Conservation (phyloP, 2,113 vertebrate genomes). For the Phyllopteryx taeniolatus region DNA sequence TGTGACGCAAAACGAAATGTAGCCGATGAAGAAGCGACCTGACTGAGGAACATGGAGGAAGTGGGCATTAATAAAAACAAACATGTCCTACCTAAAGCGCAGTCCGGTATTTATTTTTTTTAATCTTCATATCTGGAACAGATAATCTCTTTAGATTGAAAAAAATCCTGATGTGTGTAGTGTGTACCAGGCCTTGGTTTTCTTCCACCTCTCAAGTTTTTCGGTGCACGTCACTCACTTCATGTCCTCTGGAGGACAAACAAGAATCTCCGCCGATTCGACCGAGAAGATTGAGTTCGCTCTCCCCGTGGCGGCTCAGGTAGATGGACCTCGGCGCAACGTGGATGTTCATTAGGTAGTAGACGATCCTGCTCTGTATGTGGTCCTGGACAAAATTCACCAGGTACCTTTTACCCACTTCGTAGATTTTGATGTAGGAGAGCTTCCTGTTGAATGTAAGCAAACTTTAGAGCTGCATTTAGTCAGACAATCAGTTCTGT, state of each 20-base stretch:
- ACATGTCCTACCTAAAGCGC: too few relatives aligned
- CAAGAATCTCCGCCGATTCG: slow-evolving; percentile 81
- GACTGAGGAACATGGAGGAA: too few relatives aligned
- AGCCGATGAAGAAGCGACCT: too few relatives aligned
- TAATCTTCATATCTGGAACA: too few relatives aligned
- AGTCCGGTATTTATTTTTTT: too few relatives aligned
- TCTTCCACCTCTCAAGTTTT: not conserved
- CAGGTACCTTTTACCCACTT: slow-evolving; percentile 83
- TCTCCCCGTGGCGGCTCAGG: slow-evolving; percentile 86
- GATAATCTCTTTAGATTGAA: too few relatives aligned
- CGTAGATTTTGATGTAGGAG: slow-evolving; percentile 91
- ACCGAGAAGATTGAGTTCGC: slow-evolving; percentile 81
- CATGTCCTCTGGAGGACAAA: slow-evolving; percentile 75
- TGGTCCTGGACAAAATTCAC: slow-evolving; percentile 87
- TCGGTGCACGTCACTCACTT: slow-evolving; percentile 53
- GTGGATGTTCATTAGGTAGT: slow-evolving; percentile 94
- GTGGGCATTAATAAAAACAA: too few relatives aligned
- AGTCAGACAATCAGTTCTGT: not conserved
- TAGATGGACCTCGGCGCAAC: slow-evolving; percentile 85
- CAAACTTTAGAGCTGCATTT: not conserved
- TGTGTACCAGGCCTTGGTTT: not conserved
- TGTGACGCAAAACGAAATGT: too few relatives aligned
- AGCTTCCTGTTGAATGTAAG: slow-evolving; percentile 65
- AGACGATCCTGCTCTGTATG: slow-evolving; percentile 86
- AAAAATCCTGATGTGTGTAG: too few relatives aligned